Percentiles rank a stretch among this genome's conserved stretches.
These are phyloP conservation scores for Paedocypris micromegethes DNA, from an alignment of 2,797 vertebrate species.

Conservation along the genomic window DNA sequence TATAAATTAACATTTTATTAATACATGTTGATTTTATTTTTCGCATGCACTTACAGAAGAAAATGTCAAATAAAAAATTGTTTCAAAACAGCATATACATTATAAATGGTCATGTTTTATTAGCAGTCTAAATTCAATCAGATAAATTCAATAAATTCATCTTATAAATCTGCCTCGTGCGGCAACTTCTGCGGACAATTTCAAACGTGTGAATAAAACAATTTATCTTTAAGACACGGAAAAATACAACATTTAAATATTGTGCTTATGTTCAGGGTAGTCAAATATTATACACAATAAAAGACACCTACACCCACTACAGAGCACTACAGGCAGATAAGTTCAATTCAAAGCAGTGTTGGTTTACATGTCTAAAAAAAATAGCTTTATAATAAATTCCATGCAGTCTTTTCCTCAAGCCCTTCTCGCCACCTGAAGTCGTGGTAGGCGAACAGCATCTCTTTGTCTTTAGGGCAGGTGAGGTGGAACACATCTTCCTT, in stretches of 20 bases:
- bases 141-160: too few species aligned
- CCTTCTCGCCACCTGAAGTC: slow-evolving; percentile 13
- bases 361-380: neutral
- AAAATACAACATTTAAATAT: slow-evolving; percentile 10
- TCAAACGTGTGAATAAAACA: neutral
- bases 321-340: neutral
- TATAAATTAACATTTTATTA: too few species aligned
- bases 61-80: too few species aligned
- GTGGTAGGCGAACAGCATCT: slow-evolving; percentile 79
- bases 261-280: neutral
- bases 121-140: too few species aligned
- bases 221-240: too few species aligned
- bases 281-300: slow-evolving; percentile 20
- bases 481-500: slow-evolving; percentile 77
- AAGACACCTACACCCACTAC: slow-evolving; percentile 36
- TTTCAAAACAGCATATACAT: too few species aligned
- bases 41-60: too few species aligned
- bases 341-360: neutral
- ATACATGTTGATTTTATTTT: too few species aligned
- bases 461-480: slow-evolving; percentile 77
- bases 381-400: slow-evolving; percentile 4
- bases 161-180: too few species aligned
- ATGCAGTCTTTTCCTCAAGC: neutral
- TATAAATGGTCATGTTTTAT: too few species aligned
- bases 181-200: neutral